These are phyloP conservation scores for Peromyscus leucopus DNA, from an alignment of 2,113 vertebrate species.

Conservation along the genomic window DNA sequence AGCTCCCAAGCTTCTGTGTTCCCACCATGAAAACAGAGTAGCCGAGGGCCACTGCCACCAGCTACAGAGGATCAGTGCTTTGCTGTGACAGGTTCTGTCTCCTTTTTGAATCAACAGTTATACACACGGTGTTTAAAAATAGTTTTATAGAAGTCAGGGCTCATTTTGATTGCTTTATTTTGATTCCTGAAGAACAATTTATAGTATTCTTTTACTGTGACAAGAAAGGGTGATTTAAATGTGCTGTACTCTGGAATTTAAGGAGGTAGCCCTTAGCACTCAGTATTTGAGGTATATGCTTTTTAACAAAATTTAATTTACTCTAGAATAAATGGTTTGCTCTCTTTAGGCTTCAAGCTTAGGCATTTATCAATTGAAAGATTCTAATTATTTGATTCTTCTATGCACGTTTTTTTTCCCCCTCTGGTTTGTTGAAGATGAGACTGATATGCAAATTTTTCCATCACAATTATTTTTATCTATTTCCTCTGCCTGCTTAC, in stretches of 20 bases:
- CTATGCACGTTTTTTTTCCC: neutral
- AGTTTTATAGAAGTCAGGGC: neutral
- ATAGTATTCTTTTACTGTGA: conserved; percentile 6
- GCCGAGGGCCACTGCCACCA: neutral
- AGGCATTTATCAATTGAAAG: neutral
- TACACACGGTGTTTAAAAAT: neutral
- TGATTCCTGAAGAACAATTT: neutral
- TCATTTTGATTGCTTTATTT: neutral
- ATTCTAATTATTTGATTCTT: neutral
- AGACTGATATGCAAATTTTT: neutral
- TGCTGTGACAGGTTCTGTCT: neutral
- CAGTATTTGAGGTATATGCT: neutral
- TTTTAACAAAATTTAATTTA: conserved; percentile 19
- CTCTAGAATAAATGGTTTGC: neutral
- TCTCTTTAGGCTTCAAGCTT: neutral
- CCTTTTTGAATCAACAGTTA: neutral
- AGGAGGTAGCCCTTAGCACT: neutral
- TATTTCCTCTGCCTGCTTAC: neutral
- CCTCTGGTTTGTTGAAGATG: neutral
- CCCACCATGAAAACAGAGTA: neutral
- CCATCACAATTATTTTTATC: neutral
- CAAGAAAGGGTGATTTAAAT: neutral
- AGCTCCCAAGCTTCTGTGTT: neutral
- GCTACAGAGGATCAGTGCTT: neutral
- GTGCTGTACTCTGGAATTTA: neutral